Conservation (phyloP, 1,140 invertebrate species). For the Meloidogyne hapla region DNA sequence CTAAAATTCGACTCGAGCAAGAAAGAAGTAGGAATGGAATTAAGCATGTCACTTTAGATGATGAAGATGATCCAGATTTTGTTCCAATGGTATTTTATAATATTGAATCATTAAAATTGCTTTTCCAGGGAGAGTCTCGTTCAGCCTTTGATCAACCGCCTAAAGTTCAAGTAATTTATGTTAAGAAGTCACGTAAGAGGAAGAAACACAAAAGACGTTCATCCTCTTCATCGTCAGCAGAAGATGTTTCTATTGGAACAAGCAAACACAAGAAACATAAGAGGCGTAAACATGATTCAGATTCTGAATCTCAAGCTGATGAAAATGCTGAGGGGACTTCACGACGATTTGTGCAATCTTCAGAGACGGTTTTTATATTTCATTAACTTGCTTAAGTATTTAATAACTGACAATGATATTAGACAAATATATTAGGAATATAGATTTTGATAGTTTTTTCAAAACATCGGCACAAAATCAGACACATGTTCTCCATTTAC, state of each 20-base stretch:
- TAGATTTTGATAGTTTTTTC: no score
- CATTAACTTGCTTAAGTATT: no score
- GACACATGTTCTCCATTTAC: no score
- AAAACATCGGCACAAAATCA: no score
- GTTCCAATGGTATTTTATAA: background rate
- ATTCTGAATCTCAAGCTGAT: background rate
- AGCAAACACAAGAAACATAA: background rate
- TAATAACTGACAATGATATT: no score
- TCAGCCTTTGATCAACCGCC: background rate
- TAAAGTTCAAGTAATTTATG: background rate
- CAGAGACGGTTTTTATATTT: background rate
- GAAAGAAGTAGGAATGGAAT: background rate
- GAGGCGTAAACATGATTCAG: background rate
- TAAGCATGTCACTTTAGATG: background rate
- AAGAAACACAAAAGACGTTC: background rate
- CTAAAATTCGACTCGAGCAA: background rate
- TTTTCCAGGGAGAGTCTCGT: background rate
- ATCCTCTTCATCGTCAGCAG: background rate
- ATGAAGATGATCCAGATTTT: background rate
- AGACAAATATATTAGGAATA: no score
- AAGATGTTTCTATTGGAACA: background rate
- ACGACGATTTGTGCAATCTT: background rate
- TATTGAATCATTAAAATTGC: background rate
- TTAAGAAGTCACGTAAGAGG: background rate
- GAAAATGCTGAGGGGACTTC: background rate